phyloP scores from a whole-genome alignment of 2,113 vertebrate species.

The Narcine bancroftii region DNA sequence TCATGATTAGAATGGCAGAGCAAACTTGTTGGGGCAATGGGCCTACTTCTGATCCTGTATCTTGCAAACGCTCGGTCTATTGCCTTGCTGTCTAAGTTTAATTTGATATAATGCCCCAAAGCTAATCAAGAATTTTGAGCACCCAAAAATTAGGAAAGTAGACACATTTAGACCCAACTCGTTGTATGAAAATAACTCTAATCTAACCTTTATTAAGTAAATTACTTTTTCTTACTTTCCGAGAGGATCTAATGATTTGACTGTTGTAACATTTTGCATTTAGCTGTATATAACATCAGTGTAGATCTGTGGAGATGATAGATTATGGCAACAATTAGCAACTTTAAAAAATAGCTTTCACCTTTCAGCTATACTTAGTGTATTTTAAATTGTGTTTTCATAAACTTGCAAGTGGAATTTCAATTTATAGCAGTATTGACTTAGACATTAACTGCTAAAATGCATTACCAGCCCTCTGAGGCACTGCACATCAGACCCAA shows the following conservation, averaged over 20 bases:
- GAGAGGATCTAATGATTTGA: background rate
- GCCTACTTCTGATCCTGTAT: too few relatives aligned
- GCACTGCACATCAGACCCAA: conserved; percentile 3
- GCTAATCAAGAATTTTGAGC: background rate
- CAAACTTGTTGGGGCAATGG: too few relatives aligned
- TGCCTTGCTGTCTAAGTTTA: background rate
- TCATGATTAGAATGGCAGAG: too few relatives aligned
- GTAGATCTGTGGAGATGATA: background rate
- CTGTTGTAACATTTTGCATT: background rate
- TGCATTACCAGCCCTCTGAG: background rate
- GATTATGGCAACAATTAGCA: background rate
- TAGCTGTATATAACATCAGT: background rate
- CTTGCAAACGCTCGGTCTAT: background rate
- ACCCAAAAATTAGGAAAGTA: background rate
- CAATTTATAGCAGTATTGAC: background rate
- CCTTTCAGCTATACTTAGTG: background rate
- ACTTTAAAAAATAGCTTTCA: background rate
- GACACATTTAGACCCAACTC: background rate
- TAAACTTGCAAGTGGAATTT: background rate
- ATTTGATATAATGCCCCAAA: background rate
- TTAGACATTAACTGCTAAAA: background rate
- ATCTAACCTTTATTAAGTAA: background rate
- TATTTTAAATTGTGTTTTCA: background rate
- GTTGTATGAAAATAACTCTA: background rate
- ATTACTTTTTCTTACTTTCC: background rate